Base-by-base conservation (phyloP, 2,888 invertebrate genomes). In the Drosophila falleni region DNA sequence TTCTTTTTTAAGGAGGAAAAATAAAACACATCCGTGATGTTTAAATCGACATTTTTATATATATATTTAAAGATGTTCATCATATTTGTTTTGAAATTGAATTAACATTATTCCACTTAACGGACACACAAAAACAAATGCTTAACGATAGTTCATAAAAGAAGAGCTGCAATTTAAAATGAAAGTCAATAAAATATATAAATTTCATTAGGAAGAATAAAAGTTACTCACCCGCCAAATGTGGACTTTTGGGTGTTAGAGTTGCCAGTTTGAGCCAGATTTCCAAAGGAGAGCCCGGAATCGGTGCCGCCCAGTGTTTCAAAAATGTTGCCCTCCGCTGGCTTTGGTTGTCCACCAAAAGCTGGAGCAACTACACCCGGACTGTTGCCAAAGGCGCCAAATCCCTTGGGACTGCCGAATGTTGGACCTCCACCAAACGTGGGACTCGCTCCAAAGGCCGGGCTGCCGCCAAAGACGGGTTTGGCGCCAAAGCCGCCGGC, bases 381-480 rank as follows among this genome's bases (percentile, higher is more conserved):
- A 3, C 78, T 71, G 6, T 78, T 50, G 5, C 76, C 87, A 67
- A 92, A 92, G 8, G 87, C 77, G 5, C 91, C 89, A 54, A 92
- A 91, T 6, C 85, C 87, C 58, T 91, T 92, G 11, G 91, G 90
- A 59, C 89, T 91, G 33, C 91, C 92, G 64, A 92, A 92, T 8
- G 90, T 87, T 0, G 92, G 74, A 3, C 86, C 89, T 11, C 91
- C 90, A 2, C 93, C 93, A 70, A 93, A 93, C 8, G 91, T 91
- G 35, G 93, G 91, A 35, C 90, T 89, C 0, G 87, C 82, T 0
- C 93, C 93, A 50, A 93, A 93, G 0, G 91, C 81, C n/a, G 91
- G 90, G 26, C 82, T 89, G n/a, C 91, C 90, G 1, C 93, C 93
- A 76, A 93, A 93, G 8, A 91, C 91, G 2, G 93, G 90, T 26